Base-by-base conservation (phyloP, 2,888 invertebrate genomes). In the Polyploca ridens region DNA sequence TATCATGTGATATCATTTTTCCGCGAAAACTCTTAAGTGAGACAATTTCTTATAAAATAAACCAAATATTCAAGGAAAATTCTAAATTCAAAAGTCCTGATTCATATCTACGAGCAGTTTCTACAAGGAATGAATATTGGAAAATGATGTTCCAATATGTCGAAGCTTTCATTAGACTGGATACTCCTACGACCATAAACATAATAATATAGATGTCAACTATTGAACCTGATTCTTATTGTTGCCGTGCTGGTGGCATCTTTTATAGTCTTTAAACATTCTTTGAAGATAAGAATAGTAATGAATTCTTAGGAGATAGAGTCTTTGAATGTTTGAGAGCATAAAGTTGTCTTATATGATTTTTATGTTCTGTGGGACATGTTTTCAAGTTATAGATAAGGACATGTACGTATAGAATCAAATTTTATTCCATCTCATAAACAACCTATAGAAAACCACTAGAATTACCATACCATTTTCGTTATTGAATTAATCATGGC, bases 151-250 rank as follows among this genome's bases (percentile, higher is more conserved):
- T 8, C 19, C 19, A 16, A 10, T 19, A 19, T 54, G 16, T n/a
- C 54, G n/a, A 54, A 54, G 54, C 19, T 54, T 19, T 54, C 54
- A 54, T 19, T 19, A 54, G 54, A 54, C 10, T 54, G 54, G 54
- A 54, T 8, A 54, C 54, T 54, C 19, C 10, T 54, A 54, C 16
- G 16, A n/a, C 19, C 19, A 54, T 54, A 54, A 54, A 19, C 46
- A 54, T 54, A 54, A 54, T 54, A 54, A 19, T 19, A 54, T 54
- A 54, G 16, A 54, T 19, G 54, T 54, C 54, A 54, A 54, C n/a
- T 54, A 54, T 54, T 19, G 19, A 54, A 10, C 19, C 19, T 19
- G 7, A 19, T 10, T 54, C 10, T 54, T 54, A 54, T 54, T 54
- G 54, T 54, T 54, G 54, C 8, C 54, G 19, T 10, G 54, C 19